Percentiles rank a stretch among this genome's conserved stretches.
Evolutionary conservation across 2,113 vertebrate genomes (phyloP).

Genomic region (Vulpes vulpes): DNA sequence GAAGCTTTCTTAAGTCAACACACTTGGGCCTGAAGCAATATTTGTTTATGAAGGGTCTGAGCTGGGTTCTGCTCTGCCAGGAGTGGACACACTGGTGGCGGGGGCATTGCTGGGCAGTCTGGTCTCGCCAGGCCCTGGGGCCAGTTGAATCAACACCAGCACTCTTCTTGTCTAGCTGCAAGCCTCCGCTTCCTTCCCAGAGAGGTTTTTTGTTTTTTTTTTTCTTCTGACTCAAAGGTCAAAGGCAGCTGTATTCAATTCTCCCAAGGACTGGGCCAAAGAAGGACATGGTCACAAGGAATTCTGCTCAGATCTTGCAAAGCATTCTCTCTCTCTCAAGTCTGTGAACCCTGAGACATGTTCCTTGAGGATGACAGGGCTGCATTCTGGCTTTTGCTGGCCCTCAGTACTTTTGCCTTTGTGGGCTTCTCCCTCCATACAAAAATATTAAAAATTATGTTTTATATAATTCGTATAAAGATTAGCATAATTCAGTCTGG

Average conservation of each 20-base stretch:
- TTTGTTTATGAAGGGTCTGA: not conserved
- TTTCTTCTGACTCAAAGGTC: constrained; percentile 34
- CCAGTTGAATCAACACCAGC: not conserved
- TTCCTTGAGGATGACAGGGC: not conserved
- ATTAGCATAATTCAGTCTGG: not conserved
- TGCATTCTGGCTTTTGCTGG: not conserved
- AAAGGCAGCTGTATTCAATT: not conserved
- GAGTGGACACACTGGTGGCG: not conserved
- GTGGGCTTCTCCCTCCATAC: not conserved
- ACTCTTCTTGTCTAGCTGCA: not conserved
- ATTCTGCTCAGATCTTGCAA: not conserved
- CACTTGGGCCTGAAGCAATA: not conserved
- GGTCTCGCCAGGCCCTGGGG: not conserved
- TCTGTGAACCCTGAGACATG: not conserved
- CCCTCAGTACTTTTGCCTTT: not conserved
- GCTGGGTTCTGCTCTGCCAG: not conserved
- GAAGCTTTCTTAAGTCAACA: not conserved
- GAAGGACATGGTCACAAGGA: not conserved
- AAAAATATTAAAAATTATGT: not conserved
- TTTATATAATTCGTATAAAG: not conserved
- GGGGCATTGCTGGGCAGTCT: not conserved
- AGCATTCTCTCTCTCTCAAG: not conserved
- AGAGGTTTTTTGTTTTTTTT: not conserved
- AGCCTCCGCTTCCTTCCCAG: not conserved
- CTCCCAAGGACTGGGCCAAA: not conserved